Evolutionary conservation across 1,140 invertebrate species (phyloP).

Genomic region (Diabrotica undecimpunctata): DNA sequence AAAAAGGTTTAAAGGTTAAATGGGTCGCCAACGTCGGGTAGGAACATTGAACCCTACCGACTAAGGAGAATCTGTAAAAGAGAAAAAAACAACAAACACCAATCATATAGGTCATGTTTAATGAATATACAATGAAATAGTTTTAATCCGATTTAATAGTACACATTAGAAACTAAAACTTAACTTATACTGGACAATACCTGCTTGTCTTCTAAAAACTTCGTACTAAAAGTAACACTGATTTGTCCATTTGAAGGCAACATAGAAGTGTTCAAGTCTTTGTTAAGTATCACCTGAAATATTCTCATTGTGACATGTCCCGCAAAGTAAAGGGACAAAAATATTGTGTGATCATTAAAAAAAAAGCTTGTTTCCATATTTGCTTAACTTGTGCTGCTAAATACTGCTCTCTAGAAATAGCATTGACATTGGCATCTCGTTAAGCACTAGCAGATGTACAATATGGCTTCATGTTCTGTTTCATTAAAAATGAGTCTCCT

Average conservation of each 20-base stretch:
- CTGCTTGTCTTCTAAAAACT: constrained; percentile 14
- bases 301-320: no score
- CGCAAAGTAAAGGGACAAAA: no score
- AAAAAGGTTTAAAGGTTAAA: not conserved
- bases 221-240: constrained; percentile 10
- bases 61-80: constrained; percentile 19
- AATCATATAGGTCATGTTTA: constrained; percentile 31
- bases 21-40: not conserved
- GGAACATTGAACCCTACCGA: not conserved
- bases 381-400: no score
- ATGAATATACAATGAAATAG: constrained; percentile 25
- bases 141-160: constrained; percentile 22
- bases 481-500: no score
- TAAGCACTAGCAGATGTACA: no score
- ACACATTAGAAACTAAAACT: constrained; percentile 23
- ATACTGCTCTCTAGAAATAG: no score
- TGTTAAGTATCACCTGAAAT: not conserved
- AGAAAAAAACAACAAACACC: constrained; percentile 26
- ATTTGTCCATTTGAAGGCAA: constrained; percentile 14
- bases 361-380: no score
- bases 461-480: no score
- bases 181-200: constrained; percentile 18
- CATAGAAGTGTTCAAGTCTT: not conserved
- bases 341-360: no score
- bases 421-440: no score